Base-by-base conservation (phyloP, 2,797 vertebrate species). In the Schizopygopsis pylzovi region DNA sequence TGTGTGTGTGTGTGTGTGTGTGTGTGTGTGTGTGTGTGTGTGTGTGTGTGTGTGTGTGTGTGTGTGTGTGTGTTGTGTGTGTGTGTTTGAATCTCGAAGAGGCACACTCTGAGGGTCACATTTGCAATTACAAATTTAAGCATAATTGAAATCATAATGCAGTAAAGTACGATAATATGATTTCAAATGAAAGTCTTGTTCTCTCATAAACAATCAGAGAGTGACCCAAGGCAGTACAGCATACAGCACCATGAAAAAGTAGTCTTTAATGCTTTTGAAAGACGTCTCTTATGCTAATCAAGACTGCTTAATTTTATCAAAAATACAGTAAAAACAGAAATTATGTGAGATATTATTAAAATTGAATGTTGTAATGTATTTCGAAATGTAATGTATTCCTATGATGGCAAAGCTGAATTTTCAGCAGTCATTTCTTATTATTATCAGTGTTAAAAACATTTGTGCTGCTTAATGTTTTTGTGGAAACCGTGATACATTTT, bases 121-220 rank as follows among this genome's bases (percentile, higher is more conserved):
- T 33, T 82, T 39, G 11, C 47, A 41, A 41, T 56, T 16, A 54
- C 65, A 56, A 81, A 81, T 80, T 49, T 80, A 43, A 11, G 49
- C 6, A 16, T 43, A 8, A 71, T 73, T 83, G n/a, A 61, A 73
- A 61, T 20, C 52, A 61, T 33, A 37, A 83, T 25, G 33, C 33
- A 56, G 37, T 82, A 43, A 39, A 54, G 7, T 61, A 43, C 10
- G 15, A 79, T 45, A 52, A 25, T 59, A 79, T 63, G 39, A 63
- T 43, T 61, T 43, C 4, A 25, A 61, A 78, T 43, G 2, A 28
- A 43, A 25, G 33, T 12, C 65, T 20, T 37, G 28, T 18, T 67
- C 33, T 18, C 63, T 67, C 7, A 67, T 67, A 67, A 67, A 67
- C 7, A 8, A 37, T 67, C 65, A 67, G 65, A 37, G 33, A 37